These are phyloP conservation scores for Monochamus alternatus DNA, from an alignment of 2,888 invertebrate genomes.

Conservation along the genomic window DNA sequence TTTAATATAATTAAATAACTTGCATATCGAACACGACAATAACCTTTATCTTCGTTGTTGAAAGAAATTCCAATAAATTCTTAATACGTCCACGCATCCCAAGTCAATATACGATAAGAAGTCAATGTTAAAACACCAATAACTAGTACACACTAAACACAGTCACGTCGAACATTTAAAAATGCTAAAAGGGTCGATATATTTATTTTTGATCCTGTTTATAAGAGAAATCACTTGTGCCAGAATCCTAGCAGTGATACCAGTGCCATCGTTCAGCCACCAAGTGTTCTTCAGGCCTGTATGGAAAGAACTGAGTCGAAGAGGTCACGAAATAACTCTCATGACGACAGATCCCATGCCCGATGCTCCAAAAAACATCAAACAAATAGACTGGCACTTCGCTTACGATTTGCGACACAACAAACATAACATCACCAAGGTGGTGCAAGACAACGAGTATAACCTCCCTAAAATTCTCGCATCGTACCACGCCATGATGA, in stretches of 20 bases:
- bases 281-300: constrained; percentile 70
- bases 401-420: constrained; percentile 58
- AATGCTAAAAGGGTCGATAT: neutral
- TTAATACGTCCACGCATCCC: neutral
- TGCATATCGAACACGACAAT: neutral
- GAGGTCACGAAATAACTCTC: constrained; percentile 71
- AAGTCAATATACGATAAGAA: constrained; percentile 22
- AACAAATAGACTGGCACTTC: constrained; percentile 63
- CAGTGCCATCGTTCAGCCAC: constrained; percentile 67
- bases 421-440: constrained; percentile 42
- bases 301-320: constrained; percentile 68
- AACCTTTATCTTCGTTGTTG: constrained; percentile 13
- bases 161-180: neutral
- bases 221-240: constrained; percentile 36
- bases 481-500: constrained; percentile 41
- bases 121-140: neutral
- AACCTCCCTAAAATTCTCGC: constrained; percentile 41
- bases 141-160: neutral
- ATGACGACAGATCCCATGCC: constrained; percentile 70
- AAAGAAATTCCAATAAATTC: constrained; percentile 18
- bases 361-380: constrained; percentile 63
- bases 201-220: neutral
- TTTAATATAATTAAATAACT: neutral
- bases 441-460: constrained; percentile 38
- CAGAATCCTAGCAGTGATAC: constrained; percentile 53